Evolutionary conservation across 2,797 vertebrate genomes (phyloP).

Genomic region (Sarcophilus harrisii): DNA sequence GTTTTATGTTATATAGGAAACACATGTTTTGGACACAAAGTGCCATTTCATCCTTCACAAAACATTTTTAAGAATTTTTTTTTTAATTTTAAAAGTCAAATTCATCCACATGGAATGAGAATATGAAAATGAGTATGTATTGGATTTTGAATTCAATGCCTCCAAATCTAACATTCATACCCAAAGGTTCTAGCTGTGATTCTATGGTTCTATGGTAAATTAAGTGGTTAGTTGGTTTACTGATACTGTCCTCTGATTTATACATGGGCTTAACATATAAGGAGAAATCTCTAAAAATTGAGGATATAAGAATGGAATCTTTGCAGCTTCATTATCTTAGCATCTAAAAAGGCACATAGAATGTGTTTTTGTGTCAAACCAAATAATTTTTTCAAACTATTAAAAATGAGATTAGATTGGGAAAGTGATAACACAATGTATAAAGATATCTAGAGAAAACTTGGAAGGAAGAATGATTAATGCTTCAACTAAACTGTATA

Average conservation of each 20-base stretch:
- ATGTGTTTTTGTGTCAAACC: neutral
- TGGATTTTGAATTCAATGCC: neutral
- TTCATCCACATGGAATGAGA: neutral
- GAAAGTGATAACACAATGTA: slow-evolving; percentile 62
- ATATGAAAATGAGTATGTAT: neutral
- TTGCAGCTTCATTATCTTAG: neutral
- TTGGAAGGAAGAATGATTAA: slow-evolving; percentile 76
- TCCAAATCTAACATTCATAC: neutral
- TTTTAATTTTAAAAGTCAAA: neutral
- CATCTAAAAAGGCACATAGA: neutral
- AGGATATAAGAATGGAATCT: neutral
- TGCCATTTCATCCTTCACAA: neutral
- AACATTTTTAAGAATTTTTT: neutral
- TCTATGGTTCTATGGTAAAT: neutral
- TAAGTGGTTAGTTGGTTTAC: neutral
- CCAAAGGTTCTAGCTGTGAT: too few relatives aligned
- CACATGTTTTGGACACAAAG: neutral
- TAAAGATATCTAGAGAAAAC: slow-evolving; percentile 38
- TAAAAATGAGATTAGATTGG: slow-evolving; percentile 56
- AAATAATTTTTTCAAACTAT: slow-evolving; percentile 16
- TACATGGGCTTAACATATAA: neutral
- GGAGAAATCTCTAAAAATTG: neutral
- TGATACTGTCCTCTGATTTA: neutral
- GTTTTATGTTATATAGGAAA: neutral
- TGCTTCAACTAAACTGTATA: slow-evolving; percentile 71